A percentile compares a stretch with the other conserved stretches of the same genome.
Evolutionary conservation across 2,888 invertebrate genomes (phyloP).

Genomic region (Scaptomyza polygonia): DNA sequence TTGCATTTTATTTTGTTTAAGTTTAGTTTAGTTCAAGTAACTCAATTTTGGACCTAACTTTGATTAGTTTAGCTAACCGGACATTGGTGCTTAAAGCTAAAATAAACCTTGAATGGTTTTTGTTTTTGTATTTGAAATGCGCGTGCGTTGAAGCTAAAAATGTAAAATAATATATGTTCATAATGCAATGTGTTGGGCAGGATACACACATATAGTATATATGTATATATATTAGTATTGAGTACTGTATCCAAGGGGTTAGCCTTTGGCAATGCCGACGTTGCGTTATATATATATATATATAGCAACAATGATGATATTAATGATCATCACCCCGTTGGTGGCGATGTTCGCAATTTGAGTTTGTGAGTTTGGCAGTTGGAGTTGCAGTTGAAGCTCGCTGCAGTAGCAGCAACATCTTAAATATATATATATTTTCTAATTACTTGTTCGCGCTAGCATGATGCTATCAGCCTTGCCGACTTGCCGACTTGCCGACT

Average conservation of each 20-base stretch:
- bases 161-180: conserved; percentile 18
- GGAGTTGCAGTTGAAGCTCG: conserved; percentile 14
- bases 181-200: conserved; percentile 12
- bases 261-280: conserved; percentile 38
- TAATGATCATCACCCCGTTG: conserved; percentile 26
- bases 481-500: conserved; percentile 8
- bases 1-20: no score
- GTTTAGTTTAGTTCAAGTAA: no score
- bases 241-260: no score
- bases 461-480: conserved; percentile 44
- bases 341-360: conserved; percentile 13
- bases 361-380: conserved; percentile 10
- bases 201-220: background rate
- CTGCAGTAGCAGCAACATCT: conserved; percentile 36
- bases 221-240: no score
- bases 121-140: conserved; percentile 1
- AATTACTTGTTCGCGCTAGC: conserved; percentile 80
- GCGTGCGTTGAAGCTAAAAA: conserved; percentile 23
- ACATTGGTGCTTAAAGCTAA: no score
- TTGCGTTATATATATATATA: no score
- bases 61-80: no score
- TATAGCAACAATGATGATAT: conserved; percentile 19
- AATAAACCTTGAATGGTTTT: background rate
- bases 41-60: no score
- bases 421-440: conserved; percentile 76